These are phyloP conservation scores for Rhinolophus ferrumequinum DNA, from an alignment of 2,113 vertebrate species.

Conservation along the genomic window DNA sequence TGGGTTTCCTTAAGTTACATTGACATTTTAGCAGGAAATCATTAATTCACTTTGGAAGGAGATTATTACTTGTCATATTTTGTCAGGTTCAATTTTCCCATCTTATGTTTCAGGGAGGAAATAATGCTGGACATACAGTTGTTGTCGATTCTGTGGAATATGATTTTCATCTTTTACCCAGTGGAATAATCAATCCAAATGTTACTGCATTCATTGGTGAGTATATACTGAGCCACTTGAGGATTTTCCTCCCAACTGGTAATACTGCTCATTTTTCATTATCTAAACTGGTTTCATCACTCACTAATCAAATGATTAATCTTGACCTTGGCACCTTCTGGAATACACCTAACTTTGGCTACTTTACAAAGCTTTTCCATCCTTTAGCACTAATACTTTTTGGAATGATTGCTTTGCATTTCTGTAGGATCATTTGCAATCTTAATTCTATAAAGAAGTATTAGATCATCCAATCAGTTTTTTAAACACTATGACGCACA, in stretches of 20 bases:
- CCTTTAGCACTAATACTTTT: not conserved
- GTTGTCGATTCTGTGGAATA: conserved; percentile 99
- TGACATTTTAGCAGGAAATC: not conserved
- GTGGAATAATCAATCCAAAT: conserved; percentile 99
- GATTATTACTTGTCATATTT: conserved; percentile 12
- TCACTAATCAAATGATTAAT: not conserved
- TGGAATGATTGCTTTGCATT: not conserved
- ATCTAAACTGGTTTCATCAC: conserved; percentile 3
- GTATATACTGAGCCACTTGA: conserved; percentile 70
- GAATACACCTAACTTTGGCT: not conserved
- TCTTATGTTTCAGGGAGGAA: conserved; percentile 91
- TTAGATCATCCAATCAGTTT: conserved; percentile 11
- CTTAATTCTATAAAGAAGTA: not conserved
- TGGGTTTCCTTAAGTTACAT: conserved; percentile 2
- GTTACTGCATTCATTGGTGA: conserved; percentile 98
- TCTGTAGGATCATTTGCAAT: not conserved
- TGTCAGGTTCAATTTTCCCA: not conserved
- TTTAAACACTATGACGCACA: not conserved
- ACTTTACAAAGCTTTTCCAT: not conserved
- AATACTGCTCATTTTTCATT: conserved; percentile 30
- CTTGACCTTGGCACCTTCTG: not conserved
- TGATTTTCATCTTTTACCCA: conserved; percentile 98
- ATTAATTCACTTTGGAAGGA: conserved; percentile 2
- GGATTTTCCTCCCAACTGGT: not conserved
- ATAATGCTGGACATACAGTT: conserved; percentile 99